Conservation (phyloP, 2,888 invertebrate species). For the Tortrix viridana region DNA sequence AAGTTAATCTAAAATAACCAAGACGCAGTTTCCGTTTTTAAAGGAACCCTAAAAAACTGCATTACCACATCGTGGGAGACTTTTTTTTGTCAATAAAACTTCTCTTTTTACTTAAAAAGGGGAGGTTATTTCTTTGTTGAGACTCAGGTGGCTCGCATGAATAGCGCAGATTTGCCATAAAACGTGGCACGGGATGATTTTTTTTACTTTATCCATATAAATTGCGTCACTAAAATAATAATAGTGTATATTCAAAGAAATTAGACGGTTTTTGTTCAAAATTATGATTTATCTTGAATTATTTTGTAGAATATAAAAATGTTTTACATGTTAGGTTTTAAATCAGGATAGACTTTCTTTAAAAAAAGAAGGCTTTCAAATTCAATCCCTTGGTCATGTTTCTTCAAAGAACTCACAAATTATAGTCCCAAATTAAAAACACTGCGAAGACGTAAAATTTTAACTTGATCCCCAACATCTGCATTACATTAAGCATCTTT, state of each 20-base stretch:
- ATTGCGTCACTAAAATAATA: constrained; percentile 30
- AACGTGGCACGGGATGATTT: constrained; percentile 35
- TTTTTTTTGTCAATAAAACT: constrained; percentile 58
- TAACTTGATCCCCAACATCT: constrained; percentile 47
- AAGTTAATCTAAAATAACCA: not conserved
- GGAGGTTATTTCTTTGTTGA: constrained; percentile 60
- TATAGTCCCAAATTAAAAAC: constrained; percentile 14
- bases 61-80: constrained; percentile 68
- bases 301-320: too few relatives aligned
- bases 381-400: not conserved
- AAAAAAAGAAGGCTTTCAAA: too few relatives aligned
- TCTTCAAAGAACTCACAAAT: constrained; percentile 5
- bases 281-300: constrained; percentile 20
- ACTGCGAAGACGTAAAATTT: constrained; percentile 42
- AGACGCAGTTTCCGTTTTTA: constrained; percentile 24
- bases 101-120: constrained; percentile 59
- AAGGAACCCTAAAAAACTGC: constrained; percentile 60
- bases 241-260: constrained; percentile 15
- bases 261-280: constrained; percentile 8
- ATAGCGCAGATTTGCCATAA: constrained; percentile 56
- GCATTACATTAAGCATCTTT: constrained; percentile 49
- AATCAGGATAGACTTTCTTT: too few relatives aligned
- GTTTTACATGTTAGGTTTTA: too few relatives aligned
- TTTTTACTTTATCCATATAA: constrained; percentile 26
- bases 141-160: constrained; percentile 62